Percentiles rank a stretch among this genome's conserved stretches.
phyloP scores from a whole-genome alignment of 2,113 vertebrate species.

The Rana temporaria region DNA sequence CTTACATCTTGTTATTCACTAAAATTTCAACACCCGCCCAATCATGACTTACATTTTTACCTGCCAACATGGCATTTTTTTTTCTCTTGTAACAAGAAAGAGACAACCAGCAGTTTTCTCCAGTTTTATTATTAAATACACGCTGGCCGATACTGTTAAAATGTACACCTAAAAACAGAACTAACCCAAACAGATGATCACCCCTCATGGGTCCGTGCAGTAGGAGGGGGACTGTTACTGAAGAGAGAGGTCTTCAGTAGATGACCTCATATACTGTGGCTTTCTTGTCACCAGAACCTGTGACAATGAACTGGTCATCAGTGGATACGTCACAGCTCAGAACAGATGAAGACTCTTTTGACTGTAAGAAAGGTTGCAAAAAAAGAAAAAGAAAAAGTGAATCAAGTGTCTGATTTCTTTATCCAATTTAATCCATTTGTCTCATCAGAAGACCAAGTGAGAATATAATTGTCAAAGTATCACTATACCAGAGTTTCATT shows the following conservation, averaged over 20 bases:
- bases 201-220: constrained; percentile 33
- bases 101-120: constrained; percentile 21
- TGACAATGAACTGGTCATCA: constrained; percentile 96
- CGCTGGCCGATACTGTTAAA: constrained; percentile 52
- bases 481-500: too few relatives aligned
- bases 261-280: constrained; percentile 97
- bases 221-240: constrained; percentile 28
- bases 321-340: constrained; percentile 96
- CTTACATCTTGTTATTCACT: too few relatives aligned
- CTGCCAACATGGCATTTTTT: too few relatives aligned
- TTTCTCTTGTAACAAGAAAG: too few relatives aligned
- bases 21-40: too few relatives aligned
- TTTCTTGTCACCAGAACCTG: constrained; percentile 97
- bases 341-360: constrained; percentile 95
- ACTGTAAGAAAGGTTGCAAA: constrained; percentile 69
- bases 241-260: constrained; percentile 78
- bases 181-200: constrained; percentile 40
- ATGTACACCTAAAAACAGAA: constrained; percentile 58
- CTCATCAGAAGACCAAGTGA: too few relatives aligned
- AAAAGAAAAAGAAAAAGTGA: background rate
- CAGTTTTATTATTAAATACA: constrained; percentile 58
- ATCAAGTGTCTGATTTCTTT: too few relatives aligned
- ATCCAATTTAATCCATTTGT: too few relatives aligned
- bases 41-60: too few relatives aligned
- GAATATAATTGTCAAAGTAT: too few relatives aligned